These are phyloP conservation scores for Halocaridina rubra DNA, from an alignment of 2,888 invertebrate genomes.

Conservation along the genomic window DNA sequence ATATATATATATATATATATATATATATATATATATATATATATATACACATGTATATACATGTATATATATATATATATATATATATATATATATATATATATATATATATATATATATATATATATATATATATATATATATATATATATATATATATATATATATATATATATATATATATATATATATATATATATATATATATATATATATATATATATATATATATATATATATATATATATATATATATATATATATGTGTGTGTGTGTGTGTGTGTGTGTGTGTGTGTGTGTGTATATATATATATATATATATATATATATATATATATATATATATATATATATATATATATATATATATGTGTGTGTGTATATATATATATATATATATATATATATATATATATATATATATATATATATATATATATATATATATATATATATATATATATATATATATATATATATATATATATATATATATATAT, in stretches of 20 bases:
- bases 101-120: not conserved
- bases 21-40: conserved; percentile 10
- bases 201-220: conserved; percentile 11
- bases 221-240: conserved; percentile 4
- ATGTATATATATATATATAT: conserved; percentile 7
- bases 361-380: not conserved
- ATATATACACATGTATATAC: not conserved
- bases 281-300: not conserved
- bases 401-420: not conserved
- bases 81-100: not conserved
- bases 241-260: not conserved
- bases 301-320: not conserved
- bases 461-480: not conserved
- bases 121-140: not conserved
- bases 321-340: conserved; percentile 6
- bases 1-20: not conserved
- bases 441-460: conserved; percentile 14
- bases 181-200: conserved; percentile 11
- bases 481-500: not conserved
- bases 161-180: conserved; percentile 8
- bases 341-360: conserved; percentile 10
- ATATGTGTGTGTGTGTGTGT: not conserved
- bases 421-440: not conserved
- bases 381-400: not conserved
- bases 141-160: conserved; percentile 14